Evolutionary conservation across 2,797 vertebrate species (phyloP).

Genomic region (Pempheris klunzingeri): DNA sequence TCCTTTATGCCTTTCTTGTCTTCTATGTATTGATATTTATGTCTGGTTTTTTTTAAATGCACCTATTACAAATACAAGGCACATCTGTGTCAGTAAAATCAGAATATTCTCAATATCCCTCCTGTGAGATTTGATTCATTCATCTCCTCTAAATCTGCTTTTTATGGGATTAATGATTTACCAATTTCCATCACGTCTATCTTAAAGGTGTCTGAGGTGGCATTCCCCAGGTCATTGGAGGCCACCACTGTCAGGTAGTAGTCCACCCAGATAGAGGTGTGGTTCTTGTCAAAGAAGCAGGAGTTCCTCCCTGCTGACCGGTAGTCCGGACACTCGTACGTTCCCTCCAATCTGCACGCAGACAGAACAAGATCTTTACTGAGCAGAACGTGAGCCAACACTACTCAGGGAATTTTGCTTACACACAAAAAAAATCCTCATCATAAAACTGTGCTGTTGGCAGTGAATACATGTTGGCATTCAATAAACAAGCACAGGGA

Average conservation of each 20-base stretch:
- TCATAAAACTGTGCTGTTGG: background rate
- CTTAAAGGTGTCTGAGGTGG: conserved; percentile 83
- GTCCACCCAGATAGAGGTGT: conserved; percentile 88
- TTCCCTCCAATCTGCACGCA: conserved; percentile 67
- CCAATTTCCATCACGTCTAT: conserved; percentile 90
- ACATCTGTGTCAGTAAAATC: background rate
- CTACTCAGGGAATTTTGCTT: background rate
- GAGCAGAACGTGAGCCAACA: background rate
- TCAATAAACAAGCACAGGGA: background rate
- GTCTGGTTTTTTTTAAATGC: background rate
- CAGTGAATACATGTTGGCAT: conserved; percentile 22
- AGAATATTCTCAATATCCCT: background rate
- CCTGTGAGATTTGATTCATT: background rate
- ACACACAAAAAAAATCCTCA: background rate
- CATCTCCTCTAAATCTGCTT: background rate
- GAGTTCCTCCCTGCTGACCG: conserved; percentile 87
- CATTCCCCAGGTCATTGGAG: conserved; percentile 87
- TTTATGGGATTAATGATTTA: conserved; percentile 74
- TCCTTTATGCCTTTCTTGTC: background rate
- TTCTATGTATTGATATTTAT: background rate
- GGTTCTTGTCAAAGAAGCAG: conserved; percentile 90
- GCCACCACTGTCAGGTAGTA: conserved; percentile 90
- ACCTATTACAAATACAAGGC: background rate
- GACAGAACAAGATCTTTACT: conserved; percentile 46
- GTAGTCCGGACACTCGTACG: conserved; percentile 92